Conservation (phyloP, 2,113 vertebrate species). For the Dinomys branickii region DNA sequence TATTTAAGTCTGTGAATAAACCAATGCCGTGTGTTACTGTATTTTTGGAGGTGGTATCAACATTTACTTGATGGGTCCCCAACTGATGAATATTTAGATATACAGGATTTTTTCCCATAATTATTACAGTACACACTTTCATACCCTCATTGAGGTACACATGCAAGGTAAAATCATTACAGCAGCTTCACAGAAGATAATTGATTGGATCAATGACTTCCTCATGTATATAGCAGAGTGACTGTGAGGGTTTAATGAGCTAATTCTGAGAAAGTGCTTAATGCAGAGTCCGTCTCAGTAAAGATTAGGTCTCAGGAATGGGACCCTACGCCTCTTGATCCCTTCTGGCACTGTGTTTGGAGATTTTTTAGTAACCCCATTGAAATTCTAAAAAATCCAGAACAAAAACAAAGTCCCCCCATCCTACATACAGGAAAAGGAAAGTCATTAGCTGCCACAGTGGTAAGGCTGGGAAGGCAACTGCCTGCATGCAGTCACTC, state of each 20-base stretch:
- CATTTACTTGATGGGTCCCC: background rate
- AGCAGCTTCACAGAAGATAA: background rate
- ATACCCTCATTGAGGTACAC: background rate
- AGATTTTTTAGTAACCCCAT: background rate
- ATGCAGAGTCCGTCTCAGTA: background rate
- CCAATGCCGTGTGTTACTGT: background rate
- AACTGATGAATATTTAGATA: background rate
- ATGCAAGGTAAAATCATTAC: background rate
- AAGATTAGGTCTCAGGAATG: background rate
- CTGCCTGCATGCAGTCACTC: background rate
- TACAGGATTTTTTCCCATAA: background rate
- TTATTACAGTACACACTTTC: background rate
- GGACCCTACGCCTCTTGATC: no score
- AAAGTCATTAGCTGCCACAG: background rate
- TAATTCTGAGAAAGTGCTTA: background rate
- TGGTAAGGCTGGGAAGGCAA: background rate
- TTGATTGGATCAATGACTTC: background rate
- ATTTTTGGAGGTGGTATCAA: background rate
- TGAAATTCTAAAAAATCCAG: background rate
- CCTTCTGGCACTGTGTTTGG: background rate
- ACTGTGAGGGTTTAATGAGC: background rate
- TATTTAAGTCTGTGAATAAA: slow-evolving; percentile 26
- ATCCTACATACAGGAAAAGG: background rate
- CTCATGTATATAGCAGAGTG: background rate
- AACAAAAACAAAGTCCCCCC: background rate